Evolutionary conservation across 2,888 invertebrate genomes (phyloP), one percentile per base, ranked within the genome.

Genomic region (Eustalomyia histrio): DNA sequence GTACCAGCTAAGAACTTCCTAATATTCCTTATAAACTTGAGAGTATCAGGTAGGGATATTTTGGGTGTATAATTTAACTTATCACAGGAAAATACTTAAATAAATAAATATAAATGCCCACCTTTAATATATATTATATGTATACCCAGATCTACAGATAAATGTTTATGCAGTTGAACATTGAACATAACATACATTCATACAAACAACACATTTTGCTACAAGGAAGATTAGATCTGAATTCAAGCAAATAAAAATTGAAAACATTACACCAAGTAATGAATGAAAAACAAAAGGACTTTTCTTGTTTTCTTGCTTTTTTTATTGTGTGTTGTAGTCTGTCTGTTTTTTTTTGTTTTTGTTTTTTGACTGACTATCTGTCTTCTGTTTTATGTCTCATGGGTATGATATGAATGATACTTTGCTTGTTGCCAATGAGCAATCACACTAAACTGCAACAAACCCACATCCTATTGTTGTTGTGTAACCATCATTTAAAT

Each of bases 211-310:
- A 39, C 39, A 39, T 47, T 47, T n/a, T 47, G n/a, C 43, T 16
- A 47, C n/a, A 6, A 14, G n/a, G 43, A 47, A 47, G 43, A 47
- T n/a, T n/a, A n/a, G 43, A 47, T 47, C 43, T 47, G 43, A n/a
- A 47, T 47, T 47, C 43, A 47, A n/a, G n/a, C 43, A 47, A 47
- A 14, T 47, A 47, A 47, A 47, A 47, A 47, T 47, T 47, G 43
- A 47, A 47, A 47, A 47, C n/a, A 47, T 47, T 47, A n/a, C 14
- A 47, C n/a, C 43, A 47, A 47, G 43, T 47, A 47, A 47, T 47
- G 43, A 14, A 47, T 47, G 9, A n/a, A 47, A 47, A 47, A 47
- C n/a, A 47, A 47, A 47, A 47, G 43, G n/a, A 47, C n/a, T 14
- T 47, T 47, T 47, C 16, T n/a, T 47, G 43, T 47, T 47, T 47